These are phyloP conservation scores for Polypterus senegalus DNA, from an alignment of 2,113 vertebrate species.

Conservation along the genomic window DNA sequence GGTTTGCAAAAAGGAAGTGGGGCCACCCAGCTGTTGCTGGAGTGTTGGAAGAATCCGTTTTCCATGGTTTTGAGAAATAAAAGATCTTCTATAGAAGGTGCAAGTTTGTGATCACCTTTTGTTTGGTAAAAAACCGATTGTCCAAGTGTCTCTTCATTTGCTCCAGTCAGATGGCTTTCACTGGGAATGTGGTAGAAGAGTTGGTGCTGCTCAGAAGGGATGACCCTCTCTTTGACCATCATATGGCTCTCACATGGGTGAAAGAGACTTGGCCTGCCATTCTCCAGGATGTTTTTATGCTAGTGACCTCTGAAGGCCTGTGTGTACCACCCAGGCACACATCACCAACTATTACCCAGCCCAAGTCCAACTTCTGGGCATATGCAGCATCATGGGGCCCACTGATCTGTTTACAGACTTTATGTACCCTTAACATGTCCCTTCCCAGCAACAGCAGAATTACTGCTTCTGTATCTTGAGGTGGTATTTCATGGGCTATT, in stretches of 20 bases:
- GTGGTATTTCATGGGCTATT: too few relatives aligned
- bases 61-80: background rate
- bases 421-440: too few relatives aligned
- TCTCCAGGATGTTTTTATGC: background rate
- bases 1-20: background rate
- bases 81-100: slow-evolving; percentile 1
- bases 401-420: too few relatives aligned
- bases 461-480: too few relatives aligned
- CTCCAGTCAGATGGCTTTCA: background rate
- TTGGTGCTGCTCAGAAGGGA: background rate
- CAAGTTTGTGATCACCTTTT: slow-evolving; percentile 1
- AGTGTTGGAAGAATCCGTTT: background rate
- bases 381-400: too few relatives aligned
- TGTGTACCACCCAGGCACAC: background rate
- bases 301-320: background rate
- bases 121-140: background rate
- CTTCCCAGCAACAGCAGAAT: too few relatives aligned
- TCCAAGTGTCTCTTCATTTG: background rate
- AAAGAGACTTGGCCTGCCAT: background rate
- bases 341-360: too few relatives aligned
- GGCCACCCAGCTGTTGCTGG: background rate
- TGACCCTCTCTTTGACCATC: background rate
- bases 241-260: background rate
- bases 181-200: background rate
- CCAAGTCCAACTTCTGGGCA: too few relatives aligned